Percentiles rank a stretch among this genome's conserved stretches.
phyloP scores from a whole-genome alignment of 2,113 vertebrate species.

The Hiodon alosoides region DNA sequence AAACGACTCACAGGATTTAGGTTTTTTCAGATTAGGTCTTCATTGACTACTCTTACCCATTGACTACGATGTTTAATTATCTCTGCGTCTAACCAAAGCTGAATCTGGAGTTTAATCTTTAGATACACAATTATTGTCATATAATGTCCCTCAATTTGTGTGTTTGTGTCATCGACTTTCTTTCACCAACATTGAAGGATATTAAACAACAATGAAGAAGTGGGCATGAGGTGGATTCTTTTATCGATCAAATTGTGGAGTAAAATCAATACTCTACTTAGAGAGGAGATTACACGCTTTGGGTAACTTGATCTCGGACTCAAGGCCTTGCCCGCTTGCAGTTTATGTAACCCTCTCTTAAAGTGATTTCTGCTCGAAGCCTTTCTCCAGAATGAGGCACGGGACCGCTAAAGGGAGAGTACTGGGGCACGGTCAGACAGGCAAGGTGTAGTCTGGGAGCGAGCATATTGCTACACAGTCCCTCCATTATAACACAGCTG shows the following conservation, averaged over 20 bases:
- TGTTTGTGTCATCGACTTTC: background rate
- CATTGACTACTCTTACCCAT: no score
- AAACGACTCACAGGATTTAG: no score
- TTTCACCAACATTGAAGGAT: background rate
- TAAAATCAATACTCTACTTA: background rate
- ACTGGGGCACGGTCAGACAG: no score
- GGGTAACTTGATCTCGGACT: background rate
- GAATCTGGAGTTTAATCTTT: background rate
- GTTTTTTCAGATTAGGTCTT: no score
- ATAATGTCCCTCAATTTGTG: no score
- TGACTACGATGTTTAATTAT: no score
- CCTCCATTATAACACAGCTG: no score
- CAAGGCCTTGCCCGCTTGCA: background rate
- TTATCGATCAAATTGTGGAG: background rate
- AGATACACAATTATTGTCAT: background rate
- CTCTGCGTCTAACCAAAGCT: background rate
- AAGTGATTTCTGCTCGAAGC: background rate
- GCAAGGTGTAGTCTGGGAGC: no score
- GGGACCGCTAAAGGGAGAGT: no score
- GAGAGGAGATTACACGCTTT: background rate
- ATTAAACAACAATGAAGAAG: background rate
- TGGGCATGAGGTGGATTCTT: no score
- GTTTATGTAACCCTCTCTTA: background rate
- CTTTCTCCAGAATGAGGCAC: background rate
- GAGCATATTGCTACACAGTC: no score